Percentiles rank a stretch among this genome's conserved stretches.
phyloP scores from a whole-genome alignment of 2,113 vertebrate genomes.

The Pedionomus torquatus region DNA sequence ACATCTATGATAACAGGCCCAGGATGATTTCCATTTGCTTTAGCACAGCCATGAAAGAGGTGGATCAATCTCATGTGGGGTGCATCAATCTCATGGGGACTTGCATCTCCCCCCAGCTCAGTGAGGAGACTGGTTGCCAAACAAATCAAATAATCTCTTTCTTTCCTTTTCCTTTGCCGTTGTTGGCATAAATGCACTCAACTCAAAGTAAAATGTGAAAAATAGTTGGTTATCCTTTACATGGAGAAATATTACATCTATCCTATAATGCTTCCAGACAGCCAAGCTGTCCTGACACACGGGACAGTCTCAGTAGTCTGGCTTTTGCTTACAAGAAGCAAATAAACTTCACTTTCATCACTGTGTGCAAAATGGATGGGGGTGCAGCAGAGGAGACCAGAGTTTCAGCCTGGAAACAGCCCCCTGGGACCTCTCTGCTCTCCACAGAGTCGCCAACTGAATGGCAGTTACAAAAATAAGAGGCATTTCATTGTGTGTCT shows the following conservation, averaged over 20 bases:
- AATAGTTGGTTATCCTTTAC: neutral
- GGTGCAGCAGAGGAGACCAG: neutral
- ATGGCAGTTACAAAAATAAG: neutral
- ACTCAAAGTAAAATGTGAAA: neutral
- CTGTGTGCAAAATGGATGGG: rapidly evolving
- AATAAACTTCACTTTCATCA: neutral
- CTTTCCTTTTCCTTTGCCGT: neutral
- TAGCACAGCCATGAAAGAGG: neutral
- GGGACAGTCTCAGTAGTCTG: neutral
- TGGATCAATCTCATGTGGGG: neutral
- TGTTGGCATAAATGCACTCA: neutral
- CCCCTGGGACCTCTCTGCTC: neutral
- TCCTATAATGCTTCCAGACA: neutral
- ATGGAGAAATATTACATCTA: neutral
- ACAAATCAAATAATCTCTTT: neutral
- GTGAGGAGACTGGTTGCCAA: neutral
- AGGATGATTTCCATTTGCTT: neutral
- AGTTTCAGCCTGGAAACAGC: neutral
- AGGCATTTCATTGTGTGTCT: neutral
- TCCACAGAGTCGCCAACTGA: neutral
- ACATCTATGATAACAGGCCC: neutral
- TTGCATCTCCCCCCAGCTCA: neutral
- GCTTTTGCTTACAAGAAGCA: neutral
- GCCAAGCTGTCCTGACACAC: neutral
- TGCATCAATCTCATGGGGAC: neutral